phyloP scores from a whole-genome alignment of 1,140 invertebrate genomes.

The Lineus longissimus region DNA sequence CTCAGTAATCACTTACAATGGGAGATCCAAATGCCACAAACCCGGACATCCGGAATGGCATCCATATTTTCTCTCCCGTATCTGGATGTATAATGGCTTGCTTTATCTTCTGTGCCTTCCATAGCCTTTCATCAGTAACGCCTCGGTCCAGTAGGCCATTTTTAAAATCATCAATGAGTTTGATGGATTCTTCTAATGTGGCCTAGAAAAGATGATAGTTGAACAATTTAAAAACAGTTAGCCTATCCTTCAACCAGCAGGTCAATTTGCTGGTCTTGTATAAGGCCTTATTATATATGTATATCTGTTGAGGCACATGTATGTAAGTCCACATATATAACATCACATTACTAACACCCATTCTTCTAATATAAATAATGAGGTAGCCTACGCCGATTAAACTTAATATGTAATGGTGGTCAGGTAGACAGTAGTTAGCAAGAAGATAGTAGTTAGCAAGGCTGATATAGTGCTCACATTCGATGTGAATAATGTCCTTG shows the following conservation, averaged over 20 bases:
- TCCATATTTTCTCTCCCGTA: slow-evolving; percentile 57
- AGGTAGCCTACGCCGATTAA: too few relatives aligned
- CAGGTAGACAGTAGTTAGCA: too few relatives aligned
- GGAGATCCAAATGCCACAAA: slow-evolving; percentile 59
- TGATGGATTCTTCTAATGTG: slow-evolving; percentile 44
- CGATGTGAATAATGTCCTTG: slow-evolving; percentile 48
- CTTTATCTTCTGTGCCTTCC: slow-evolving; percentile 58
- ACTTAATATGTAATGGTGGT: too few relatives aligned
- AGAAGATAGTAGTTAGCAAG: too few relatives aligned
- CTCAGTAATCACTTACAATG: slow-evolving; percentile 44
- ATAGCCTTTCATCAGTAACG: slow-evolving; percentile 51
- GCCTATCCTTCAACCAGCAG: too few relatives aligned
- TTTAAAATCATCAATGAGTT: slow-evolving; percentile 50
- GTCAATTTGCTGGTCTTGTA: too few relatives aligned
- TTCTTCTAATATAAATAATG: too few relatives aligned
- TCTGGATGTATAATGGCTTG: slow-evolving; percentile 57
- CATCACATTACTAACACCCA: too few relatives aligned
- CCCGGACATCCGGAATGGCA: slow-evolving; percentile 59
- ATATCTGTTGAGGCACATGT: too few relatives aligned
- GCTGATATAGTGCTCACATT: slow-evolving; percentile 24
- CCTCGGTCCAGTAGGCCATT: slow-evolving; percentile 31
- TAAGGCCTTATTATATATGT: too few relatives aligned
- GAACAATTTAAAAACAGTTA: too few relatives aligned
- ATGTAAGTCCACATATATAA: too few relatives aligned
- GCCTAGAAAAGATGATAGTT: slow-evolving; percentile 41